Evolutionary conservation across 2,888 invertebrate genomes (phyloP).

Genomic region (Lottia gigantea): DNA sequence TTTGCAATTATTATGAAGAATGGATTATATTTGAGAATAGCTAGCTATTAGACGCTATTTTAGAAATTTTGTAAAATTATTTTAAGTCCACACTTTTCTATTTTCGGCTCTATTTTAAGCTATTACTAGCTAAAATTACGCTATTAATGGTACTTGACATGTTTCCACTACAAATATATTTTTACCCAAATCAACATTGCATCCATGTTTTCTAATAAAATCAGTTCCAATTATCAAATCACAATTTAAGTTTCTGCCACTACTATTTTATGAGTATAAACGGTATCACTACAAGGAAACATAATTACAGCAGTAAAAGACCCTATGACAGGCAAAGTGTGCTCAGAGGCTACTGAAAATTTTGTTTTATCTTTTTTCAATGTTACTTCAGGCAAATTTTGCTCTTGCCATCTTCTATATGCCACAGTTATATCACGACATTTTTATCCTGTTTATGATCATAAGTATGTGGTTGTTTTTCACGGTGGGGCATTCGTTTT

Average conservation of each 20-base stretch:
- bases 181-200: not conserved
- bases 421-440: not conserved
- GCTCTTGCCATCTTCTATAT: not conserved
- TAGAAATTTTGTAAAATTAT: too few species aligned
- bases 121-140: too few species aligned
- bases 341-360: not conserved
- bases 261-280: not conserved
- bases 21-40: too few species aligned
- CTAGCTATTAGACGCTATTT: too few species aligned
- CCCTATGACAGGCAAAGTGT: not conserved
- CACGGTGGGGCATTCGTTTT: not conserved
- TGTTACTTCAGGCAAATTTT: not conserved
- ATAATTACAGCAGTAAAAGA: not conserved
- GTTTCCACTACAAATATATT: not conserved
- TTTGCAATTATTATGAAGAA: too few species aligned
- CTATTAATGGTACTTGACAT: not conserved
- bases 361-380: not conserved
- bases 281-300: not conserved
- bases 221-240: conserved; percentile 1
- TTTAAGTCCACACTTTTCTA: too few species aligned
- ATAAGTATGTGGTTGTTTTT: not conserved
- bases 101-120: too few species aligned
- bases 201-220: conserved; percentile 6
- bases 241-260: not conserved
- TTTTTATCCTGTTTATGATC: too few species aligned